Base-by-base conservation (phyloP, 1,140 invertebrate species). In the Formica exsecta region DNA sequence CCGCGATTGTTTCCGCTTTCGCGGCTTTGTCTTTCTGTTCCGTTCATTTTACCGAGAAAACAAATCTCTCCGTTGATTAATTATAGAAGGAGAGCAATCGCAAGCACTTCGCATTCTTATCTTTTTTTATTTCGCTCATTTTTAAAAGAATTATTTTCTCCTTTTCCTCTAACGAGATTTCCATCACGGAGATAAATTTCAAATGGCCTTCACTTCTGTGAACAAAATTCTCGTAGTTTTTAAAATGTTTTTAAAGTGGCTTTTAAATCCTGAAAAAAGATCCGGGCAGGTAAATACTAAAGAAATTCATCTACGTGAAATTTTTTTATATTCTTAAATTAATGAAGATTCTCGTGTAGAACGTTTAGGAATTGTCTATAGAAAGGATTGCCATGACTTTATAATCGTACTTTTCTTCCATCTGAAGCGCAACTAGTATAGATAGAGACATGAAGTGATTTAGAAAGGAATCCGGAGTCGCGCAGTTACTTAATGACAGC, bases 401-500 rank as follows among this genome's bases (percentile, higher is more conserved):
- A 16, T 8, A 57, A 38, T 48, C 36, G 48, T 68, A 38, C 3
- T 41, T 16, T 80, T 32, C 44, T 51, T 38, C 8, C 41, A 41
- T 66, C 32, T 16, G 7, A 29, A 36, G n/a, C 19, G 38, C 8
- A 25, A 9, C 2, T 36, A 22, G 22, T 22, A 22, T 22, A 22
- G 29, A 75, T 3, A 44, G 66, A 44, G 25, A 71, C 13, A 13
- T 44, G 11, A 41, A 41, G 8, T 13, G 8, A 3, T 65, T 54
- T 54, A 65, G 29, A 65, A 22, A 48, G 29, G 11, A 32, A 44
- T 11, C 38, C 13, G 29, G 19, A 48, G 22, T 77, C 41, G 16
- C 38, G 29, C 6, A 36, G 25, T 80, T 80, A 59, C 9, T 80
- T 29, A 70, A 80, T 59, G 16, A 13, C 13, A 29, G n/a, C 36